Conservation (phyloP, 1,140 invertebrate genomes). For the Zaprionus gabonicus region DNA sequence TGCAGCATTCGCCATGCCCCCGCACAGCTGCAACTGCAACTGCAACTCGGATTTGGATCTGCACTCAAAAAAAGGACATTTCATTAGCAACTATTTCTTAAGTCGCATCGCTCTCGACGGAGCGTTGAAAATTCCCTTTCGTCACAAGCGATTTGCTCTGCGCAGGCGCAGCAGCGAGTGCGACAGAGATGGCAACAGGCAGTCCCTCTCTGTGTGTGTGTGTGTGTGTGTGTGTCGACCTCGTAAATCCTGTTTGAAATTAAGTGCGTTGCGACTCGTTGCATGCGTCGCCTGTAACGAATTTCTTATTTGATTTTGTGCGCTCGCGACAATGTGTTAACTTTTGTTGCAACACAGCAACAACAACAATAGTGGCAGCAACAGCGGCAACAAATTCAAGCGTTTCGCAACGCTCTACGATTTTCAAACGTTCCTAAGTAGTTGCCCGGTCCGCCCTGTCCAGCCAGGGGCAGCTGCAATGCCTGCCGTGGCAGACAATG, state of each 20-base stretch:
- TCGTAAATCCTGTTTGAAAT: slow-evolving; percentile 81
- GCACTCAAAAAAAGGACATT: slow-evolving; percentile 68
- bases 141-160: slow-evolving; percentile 79
- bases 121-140: slow-evolving; percentile 78
- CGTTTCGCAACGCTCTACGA: slow-evolving; percentile 75
- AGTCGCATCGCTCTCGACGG: slow-evolving; percentile 35
- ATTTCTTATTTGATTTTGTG: slow-evolving; percentile 82
- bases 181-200: not conserved
- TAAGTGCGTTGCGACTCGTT: slow-evolving; percentile 58
- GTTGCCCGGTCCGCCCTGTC: not conserved
- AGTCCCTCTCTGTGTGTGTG: not conserved
- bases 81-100: slow-evolving; percentile 69
- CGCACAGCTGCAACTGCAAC: slow-evolving; percentile 42
- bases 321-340: slow-evolving; percentile 71
- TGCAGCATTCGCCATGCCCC: slow-evolving; percentile 61
- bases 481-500: slow-evolving; percentile 41
- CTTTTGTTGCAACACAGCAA: slow-evolving; percentile 53
- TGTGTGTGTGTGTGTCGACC: slow-evolving; percentile 60
- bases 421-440: slow-evolving; percentile 62
- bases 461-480: slow-evolving; percentile 45
- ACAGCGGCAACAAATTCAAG: slow-evolving; percentile 52
- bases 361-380: not conserved
- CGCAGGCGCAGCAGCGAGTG: slow-evolving; percentile 42
- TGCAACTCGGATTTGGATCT: slow-evolving; percentile 25
- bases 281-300: slow-evolving; percentile 62